These are phyloP conservation scores for Polydrusus cervinus DNA, from an alignment of 2,888 invertebrate species.

Conservation along the genomic window DNA sequence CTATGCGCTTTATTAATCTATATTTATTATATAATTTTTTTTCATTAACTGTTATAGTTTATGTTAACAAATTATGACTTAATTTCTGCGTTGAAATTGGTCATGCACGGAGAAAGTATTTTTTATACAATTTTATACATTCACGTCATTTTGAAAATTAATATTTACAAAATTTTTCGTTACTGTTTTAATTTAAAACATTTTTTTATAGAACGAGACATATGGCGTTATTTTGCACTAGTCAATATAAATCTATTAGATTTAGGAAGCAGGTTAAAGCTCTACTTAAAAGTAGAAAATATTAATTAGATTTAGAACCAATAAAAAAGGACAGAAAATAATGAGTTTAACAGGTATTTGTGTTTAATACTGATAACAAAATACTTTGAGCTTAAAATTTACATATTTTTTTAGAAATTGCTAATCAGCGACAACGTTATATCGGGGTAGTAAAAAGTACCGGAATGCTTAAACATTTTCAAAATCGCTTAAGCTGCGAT, in stretches of 20 bases:
- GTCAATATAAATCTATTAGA: constrained; percentile 56
- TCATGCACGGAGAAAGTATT: constrained; percentile 52
- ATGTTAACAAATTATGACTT: constrained; percentile 45
- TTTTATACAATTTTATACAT: constrained; percentile 51
- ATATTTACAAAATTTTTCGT: constrained; percentile 36
- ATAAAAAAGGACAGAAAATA: constrained; percentile 33
- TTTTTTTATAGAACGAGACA: constrained; percentile 51
- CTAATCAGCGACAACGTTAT: no score
- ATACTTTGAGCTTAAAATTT: no score
- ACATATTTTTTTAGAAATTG: no score
- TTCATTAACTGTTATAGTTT: neutral
- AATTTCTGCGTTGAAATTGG: constrained; percentile 58
- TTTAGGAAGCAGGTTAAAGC: constrained; percentile 58
- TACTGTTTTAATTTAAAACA: constrained; percentile 64
- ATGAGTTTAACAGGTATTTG: neutral
- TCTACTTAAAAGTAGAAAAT: constrained; percentile 56
- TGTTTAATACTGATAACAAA: no score
- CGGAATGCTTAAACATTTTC: no score
- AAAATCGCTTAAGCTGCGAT: no score
- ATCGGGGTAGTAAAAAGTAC: no score
- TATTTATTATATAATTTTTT: constrained; percentile 11
- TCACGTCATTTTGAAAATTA: constrained; percentile 24
- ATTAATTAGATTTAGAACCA: constrained; percentile 31
- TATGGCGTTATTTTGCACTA: constrained; percentile 61
- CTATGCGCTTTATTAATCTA: constrained; percentile 9